phyloP scores from a whole-genome alignment of 2,113 vertebrate species.

The Alethe castanea region DNA sequence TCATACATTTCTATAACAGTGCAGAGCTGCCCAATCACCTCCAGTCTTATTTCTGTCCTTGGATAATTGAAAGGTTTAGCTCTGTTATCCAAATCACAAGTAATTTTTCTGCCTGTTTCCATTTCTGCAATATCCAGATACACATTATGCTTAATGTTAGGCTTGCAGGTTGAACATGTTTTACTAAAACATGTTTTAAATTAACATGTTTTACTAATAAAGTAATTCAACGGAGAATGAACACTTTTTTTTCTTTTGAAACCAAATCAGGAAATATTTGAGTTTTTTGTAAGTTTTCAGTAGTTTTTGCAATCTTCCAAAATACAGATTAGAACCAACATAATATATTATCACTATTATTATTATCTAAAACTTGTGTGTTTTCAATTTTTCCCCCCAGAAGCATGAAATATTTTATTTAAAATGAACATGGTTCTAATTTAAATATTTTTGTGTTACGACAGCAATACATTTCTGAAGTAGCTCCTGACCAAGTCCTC shows the following conservation, averaged over 20 bases:
- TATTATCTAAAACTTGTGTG: neutral
- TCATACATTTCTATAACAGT: neutral
- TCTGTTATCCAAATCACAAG: neutral
- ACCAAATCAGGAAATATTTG: neutral
- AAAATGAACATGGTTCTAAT: neutral
- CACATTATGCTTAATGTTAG: neutral
- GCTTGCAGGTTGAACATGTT: neutral
- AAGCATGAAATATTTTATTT: neutral
- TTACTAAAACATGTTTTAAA: neutral
- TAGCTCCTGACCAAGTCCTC: neutral
- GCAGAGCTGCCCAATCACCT: neutral
- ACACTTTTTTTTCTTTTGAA: neutral
- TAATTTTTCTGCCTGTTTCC: neutral
- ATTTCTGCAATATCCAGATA: neutral
- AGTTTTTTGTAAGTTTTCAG: neutral
- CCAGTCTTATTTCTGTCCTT: neutral
- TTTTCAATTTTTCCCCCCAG: neutral
- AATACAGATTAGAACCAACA: neutral
- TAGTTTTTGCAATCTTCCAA: neutral
- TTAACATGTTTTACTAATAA: neutral
- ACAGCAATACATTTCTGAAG: neutral
- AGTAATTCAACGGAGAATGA: neutral
- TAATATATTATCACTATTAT: neutral
- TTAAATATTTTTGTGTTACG: neutral
- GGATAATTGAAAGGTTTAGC: neutral